Conservation (phyloP, 23 tunicate genomes). For the Styela plicata region DNA sequence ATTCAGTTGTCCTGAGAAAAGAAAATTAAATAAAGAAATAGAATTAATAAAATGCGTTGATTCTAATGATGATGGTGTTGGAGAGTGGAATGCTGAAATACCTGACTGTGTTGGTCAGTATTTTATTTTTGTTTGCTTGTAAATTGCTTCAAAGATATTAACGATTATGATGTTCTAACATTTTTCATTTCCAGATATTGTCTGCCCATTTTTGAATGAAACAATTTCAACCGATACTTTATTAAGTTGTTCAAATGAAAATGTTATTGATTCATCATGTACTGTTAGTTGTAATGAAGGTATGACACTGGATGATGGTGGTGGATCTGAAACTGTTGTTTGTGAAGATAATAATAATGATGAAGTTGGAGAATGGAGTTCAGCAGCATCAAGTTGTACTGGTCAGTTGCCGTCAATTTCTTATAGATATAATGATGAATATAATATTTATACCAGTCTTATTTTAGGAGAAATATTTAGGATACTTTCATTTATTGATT, state of each 20-base stretch:
- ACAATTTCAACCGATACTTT: not conserved
- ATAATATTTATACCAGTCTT: no score
- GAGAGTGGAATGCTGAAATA: slow-evolving; percentile 8
- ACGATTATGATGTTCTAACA: no score
- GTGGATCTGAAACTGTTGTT: not conserved
- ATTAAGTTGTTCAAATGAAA: not conserved
- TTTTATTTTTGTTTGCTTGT: not conserved
- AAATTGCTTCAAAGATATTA: not conserved
- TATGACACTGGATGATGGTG: not conserved
- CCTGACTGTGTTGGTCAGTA: slow-evolving; percentile 9
- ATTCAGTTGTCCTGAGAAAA: slow-evolving; percentile 3
- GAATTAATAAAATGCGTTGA: not conserved
- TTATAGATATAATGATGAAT: no score
- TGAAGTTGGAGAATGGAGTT: slow-evolving; percentile 3
- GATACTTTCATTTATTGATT: no score
- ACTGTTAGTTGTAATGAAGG: slow-evolving; percentile 1
- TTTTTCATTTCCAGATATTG: not conserved
- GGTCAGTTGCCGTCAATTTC: no score
- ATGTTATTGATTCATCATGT: not conserved
- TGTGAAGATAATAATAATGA: slow-evolving; percentile 1
- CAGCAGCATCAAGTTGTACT: not conserved
- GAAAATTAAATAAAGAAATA: not conserved
- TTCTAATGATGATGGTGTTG: not conserved
- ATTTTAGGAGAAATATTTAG: no score
- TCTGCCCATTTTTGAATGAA: not conserved